A percentile compares a stretch with the other conserved stretches of the same genome.
These are phyloP conservation scores for Pristionchus entomophagus DNA, from an alignment of 2,888 invertebrate genomes.

Conservation along the genomic window DNA sequence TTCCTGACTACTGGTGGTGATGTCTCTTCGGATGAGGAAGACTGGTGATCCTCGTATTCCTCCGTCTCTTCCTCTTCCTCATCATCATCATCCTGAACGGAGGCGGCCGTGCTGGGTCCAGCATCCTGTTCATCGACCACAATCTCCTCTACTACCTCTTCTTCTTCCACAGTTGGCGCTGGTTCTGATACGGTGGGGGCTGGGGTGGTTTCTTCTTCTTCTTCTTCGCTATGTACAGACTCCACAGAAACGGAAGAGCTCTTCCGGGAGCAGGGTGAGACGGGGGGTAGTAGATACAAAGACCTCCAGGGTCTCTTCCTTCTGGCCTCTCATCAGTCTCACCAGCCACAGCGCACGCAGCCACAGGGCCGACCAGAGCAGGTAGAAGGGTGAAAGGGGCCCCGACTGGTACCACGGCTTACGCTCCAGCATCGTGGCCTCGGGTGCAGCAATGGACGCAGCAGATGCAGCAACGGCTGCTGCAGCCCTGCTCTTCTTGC, in stretches of 20 bases:
- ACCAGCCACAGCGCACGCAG: constrained; percentile 19
- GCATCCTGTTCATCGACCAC: constrained; percentile 35
- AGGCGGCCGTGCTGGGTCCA: constrained; percentile 26
- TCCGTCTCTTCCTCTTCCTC: background rate
- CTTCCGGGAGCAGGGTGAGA: background rate
- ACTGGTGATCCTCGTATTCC: constrained; percentile 31
- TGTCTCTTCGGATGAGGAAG: background rate
- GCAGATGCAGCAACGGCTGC: background rate
- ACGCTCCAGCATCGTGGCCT: background rate
- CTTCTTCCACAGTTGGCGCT: constrained; percentile 7
- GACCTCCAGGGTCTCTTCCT: constrained; percentile 38
- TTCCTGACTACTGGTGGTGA: background rate
- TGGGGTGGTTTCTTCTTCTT: background rate
- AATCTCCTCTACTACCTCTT: background rate
- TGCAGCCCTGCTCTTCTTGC: background rate
- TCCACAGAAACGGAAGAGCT: background rate
- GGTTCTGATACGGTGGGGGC: too few relatives aligned
- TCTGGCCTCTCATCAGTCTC: constrained; percentile 37
- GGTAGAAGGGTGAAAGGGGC: constrained; percentile 30
- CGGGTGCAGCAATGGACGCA: background rate
- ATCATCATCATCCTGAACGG: background rate
- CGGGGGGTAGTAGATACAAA: background rate
- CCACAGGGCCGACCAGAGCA: constrained; percentile 44
- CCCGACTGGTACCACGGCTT: background rate
- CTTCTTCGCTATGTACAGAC: background rate